These are phyloP conservation scores for Anguilla japonica DNA, from an alignment of 2,113 vertebrate species.

Conservation along the genomic window DNA sequence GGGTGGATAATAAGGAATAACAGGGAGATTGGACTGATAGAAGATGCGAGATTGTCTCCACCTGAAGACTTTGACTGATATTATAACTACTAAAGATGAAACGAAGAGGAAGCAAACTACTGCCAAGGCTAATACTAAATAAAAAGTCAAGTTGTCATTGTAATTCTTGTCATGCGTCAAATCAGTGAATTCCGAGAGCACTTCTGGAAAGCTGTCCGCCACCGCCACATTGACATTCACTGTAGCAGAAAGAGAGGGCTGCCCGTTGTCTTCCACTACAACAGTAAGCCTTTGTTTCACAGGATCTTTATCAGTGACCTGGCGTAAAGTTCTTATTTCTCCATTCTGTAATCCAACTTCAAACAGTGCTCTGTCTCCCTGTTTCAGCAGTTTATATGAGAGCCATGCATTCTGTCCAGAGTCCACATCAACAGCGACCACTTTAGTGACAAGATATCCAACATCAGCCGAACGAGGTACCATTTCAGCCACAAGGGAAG, in stretches of 20 bases:
- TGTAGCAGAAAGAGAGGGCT: slow-evolving; percentile 38
- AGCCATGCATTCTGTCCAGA: slow-evolving; percentile 49
- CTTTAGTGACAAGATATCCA: slow-evolving; percentile 41
- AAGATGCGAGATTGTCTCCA: slow-evolving; percentile 42
- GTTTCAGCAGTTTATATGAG: slow-evolving; percentile 28
- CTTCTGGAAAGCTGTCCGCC: slow-evolving; percentile 52
- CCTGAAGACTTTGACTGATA: slow-evolving; percentile 47
- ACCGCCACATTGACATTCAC: slow-evolving; percentile 50
- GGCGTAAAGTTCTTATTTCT: slow-evolving; percentile 31
- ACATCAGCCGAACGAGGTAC: slow-evolving; percentile 55
- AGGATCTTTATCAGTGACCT: slow-evolving; percentile 24
- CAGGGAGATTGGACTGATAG: slow-evolving; percentile 47
- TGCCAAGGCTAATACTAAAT: slow-evolving; percentile 44
- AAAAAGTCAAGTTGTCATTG: slow-evolving; percentile 43
- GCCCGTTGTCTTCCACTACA: slow-evolving; percentile 43
- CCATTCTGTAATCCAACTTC: slow-evolving; percentile 23
- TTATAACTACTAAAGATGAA: slow-evolving; percentile 34
- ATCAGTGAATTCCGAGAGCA: slow-evolving; percentile 42
- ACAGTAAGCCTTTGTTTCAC: slow-evolving; percentile 34
- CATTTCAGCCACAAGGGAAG: slow-evolving; percentile 56
- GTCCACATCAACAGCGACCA: slow-evolving; percentile 50
- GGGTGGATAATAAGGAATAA: slow-evolving; percentile 57
- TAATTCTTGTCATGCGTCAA: slow-evolving; percentile 38
- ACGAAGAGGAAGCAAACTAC: slow-evolving; percentile 50
- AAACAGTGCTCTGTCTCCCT: neutral